phyloP scores from a whole-genome alignment of 2,797 vertebrate species.

The Urophycis tenuis region DNA sequence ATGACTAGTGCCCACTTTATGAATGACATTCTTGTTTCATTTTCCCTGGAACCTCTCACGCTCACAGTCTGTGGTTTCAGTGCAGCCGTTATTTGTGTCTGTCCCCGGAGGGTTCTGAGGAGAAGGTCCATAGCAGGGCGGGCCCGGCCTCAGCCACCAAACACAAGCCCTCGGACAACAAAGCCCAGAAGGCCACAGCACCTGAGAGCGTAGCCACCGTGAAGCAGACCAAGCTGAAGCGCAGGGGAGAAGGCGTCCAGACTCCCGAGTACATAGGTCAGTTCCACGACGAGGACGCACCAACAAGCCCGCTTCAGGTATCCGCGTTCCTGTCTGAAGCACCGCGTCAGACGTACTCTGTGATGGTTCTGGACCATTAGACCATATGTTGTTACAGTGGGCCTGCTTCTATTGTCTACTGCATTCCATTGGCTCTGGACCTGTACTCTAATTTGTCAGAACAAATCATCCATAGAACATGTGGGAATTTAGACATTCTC shows the following conservation, averaged over 20 bases:
- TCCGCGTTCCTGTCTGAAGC: too few species aligned
- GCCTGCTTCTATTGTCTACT: too few species aligned
- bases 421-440: too few species aligned
- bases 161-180: slow-evolving; percentile 62
- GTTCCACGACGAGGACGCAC: neutral
- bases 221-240: slow-evolving; percentile 72
- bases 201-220: slow-evolving; percentile 1
- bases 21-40: neutral
- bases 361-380: too few species aligned
- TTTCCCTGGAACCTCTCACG: neutral
- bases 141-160: neutral
- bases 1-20: too few species aligned
- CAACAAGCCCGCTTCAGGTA: too few species aligned
- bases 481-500: too few species aligned
- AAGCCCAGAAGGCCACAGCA: slow-evolving; percentile 56
- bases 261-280: slow-evolving; percentile 71
- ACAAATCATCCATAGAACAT: too few species aligned
- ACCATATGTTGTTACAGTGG: too few species aligned
- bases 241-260: slow-evolving; percentile 70
- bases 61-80: neutral
- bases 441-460: too few species aligned
- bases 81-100: neutral
- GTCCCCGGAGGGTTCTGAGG: neutral
- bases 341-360: too few species aligned
- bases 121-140: neutral